These are phyloP conservation scores for Xerus inauris DNA, from an alignment of 2,113 vertebrate species.

Conservation along the genomic window DNA sequence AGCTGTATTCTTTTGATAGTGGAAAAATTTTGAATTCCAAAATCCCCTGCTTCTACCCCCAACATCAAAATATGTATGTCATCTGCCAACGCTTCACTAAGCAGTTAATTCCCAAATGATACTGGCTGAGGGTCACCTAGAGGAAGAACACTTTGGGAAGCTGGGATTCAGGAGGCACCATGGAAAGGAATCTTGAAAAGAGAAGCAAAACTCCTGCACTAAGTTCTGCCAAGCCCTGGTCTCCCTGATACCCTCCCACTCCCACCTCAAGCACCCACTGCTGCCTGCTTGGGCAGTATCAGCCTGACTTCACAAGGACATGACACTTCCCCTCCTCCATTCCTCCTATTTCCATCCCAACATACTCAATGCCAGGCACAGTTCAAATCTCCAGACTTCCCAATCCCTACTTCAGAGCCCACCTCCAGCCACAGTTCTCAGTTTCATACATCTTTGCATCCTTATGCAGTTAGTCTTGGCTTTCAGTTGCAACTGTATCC, in stretches of 20 bases:
- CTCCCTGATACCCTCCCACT: not conserved
- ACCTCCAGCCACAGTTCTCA: not conserved
- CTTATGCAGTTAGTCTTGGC: not conserved
- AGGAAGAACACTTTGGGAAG: not conserved
- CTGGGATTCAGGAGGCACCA: not conserved
- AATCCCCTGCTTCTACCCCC: not conserved
- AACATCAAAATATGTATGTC: not conserved
- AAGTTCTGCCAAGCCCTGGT: not conserved
- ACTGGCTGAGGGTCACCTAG: not conserved
- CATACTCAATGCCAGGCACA: not conserved
- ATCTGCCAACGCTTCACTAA: not conserved
- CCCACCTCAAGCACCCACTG: not conserved
- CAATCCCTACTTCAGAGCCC: not conserved
- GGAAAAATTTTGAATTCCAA: not conserved
- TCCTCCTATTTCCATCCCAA: not conserved
- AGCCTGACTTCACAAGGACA: not conserved
- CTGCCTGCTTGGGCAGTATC: not conserved
- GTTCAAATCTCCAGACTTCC: not conserved
- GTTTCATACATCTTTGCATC: not conserved
- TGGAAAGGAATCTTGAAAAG: not conserved
- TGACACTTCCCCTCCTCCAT: not conserved
- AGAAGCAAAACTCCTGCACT: not conserved
- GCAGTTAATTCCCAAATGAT: not conserved
- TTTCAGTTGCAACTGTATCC: not conserved
- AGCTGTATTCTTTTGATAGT: not conserved